phyloP scores from a whole-genome alignment of 2,113 vertebrate genomes.

The Setophaga kirtlandii region DNA sequence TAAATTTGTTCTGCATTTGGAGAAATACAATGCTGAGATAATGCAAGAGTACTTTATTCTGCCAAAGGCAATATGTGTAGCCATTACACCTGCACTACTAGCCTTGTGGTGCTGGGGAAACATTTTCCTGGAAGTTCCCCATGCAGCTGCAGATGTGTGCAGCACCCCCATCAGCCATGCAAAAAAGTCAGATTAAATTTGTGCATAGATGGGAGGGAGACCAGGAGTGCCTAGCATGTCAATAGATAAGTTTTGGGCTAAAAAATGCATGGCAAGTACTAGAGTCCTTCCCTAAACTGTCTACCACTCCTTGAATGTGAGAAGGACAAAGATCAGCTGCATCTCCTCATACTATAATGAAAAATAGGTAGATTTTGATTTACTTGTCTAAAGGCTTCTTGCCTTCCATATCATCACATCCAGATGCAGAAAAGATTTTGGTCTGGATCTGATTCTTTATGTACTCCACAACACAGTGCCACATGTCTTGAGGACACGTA shows the following conservation, averaged over 20 bases:
- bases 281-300: not conserved
- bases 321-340: not conserved
- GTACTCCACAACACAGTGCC: not conserved
- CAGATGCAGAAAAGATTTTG: not conserved
- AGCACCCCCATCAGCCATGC: not conserved
- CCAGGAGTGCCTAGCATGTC: not conserved
- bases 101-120: not conserved
- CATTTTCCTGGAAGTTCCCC: not conserved
- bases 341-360: not conserved
- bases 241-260: not conserved
- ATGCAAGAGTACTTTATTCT: not conserved
- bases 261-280: not conserved
- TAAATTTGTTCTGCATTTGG: not conserved
- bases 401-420: not conserved
- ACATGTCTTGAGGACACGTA: accelerated
- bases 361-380: not conserved
- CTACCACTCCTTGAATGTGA: not conserved
- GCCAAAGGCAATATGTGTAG: not conserved
- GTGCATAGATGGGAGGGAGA: not conserved
- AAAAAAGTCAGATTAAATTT: not conserved
- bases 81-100: not conserved
- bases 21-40: not conserved
- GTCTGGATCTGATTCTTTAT: not conserved
- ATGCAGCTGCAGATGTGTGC: not conserved
- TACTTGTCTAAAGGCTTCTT: not conserved